A percentile compares a stretch with the other conserved stretches of the same genome.
Evolutionary conservation across 2,888 invertebrate genomes (phyloP).

Genomic region (Drosophila emarginata): DNA sequence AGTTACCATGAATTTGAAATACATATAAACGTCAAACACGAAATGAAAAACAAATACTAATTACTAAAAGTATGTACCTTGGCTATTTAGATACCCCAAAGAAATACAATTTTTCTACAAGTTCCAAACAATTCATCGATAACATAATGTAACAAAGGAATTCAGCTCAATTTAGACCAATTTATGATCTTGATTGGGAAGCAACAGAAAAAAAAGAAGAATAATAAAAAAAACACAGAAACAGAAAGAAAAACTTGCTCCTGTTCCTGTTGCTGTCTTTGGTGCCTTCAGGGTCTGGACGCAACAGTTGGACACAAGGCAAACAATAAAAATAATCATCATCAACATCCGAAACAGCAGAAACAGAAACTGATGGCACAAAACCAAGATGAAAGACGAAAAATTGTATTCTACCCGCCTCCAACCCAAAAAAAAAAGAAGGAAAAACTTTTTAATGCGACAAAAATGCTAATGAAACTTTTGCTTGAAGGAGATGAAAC

Average conservation of each 20-base stretch:
- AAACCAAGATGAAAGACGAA: not conserved
- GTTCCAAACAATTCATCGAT: not conserved
- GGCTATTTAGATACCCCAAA: not conserved
- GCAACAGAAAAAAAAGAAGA: too few species aligned
- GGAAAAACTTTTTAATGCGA: not conserved
- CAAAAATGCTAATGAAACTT: slow-evolving; percentile 7
- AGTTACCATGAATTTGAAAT: not conserved
- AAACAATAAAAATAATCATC: slow-evolving; percentile 8
- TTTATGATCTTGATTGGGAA: not conserved
- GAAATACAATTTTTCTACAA: not conserved
- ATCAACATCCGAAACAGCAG: slow-evolving; percentile 4
- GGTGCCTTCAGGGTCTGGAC: not conserved
- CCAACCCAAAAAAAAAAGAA: not conserved
- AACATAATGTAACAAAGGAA: not conserved
- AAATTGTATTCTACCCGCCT: not conserved
- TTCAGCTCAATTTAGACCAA: not conserved
- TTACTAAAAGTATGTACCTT: not conserved
- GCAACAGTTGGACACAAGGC: slow-evolving; percentile 7
- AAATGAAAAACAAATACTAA: slow-evolving; percentile 1
- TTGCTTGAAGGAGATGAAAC: not conserved
- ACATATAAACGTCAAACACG: not conserved
- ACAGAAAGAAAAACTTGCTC: too few species aligned
- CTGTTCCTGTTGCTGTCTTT: not conserved
- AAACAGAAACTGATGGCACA: not conserved
- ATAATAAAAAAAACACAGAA: too few species aligned